Base-by-base conservation (phyloP, 1,140 invertebrate species). In the Hyles vespertilio region DNA sequence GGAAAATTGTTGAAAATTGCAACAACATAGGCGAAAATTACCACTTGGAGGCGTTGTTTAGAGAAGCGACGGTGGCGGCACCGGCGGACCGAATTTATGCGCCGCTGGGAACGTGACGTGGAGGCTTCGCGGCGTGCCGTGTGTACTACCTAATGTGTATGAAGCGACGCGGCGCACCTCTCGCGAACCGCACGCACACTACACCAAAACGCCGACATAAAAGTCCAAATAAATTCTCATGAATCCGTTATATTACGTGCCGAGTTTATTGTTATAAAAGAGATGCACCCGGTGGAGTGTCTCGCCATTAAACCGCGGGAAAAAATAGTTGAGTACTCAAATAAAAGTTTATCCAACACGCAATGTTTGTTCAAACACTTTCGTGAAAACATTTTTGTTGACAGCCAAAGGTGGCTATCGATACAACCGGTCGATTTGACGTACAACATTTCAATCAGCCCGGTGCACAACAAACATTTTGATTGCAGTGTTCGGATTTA, bases 1-100 rank as follows among this genome's bases (percentile, higher is more conserved):
- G 62, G 70, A 73, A 84, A 83, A 85, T 84, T 85, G 81, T 74
- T 80, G 81, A 84, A 86, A 87, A 88, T 86, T 86, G 79, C 81
- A 86, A 83, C 79, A 84, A 84, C 78, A 82, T 74, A 67, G 75
- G 74, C 69, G 79, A 84, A 84, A 86, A 86, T 88, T 86, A 86
- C 77, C 73, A 83, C 75, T 84, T 59, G 75, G 70, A 73, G 65
- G 72, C 71, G 77, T 84, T 84, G 81, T 88, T 86, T 83, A 78
- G 74, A 66, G 67, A 70, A 63, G 54, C 61, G 55, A 45, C 45
- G 56, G 58, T 43, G 59, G 49, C 50, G 56, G 65, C 57, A 48
- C 7, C n/a, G 56, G 64, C 65, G 66, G 67, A 56, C 67, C 64
- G 72, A 79, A 85, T 83, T 79, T 85, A 81, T 74, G 77, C 71